Conservation (phyloP, 1,140 invertebrate genomes). For the Scaptomyza pallida region DNA sequence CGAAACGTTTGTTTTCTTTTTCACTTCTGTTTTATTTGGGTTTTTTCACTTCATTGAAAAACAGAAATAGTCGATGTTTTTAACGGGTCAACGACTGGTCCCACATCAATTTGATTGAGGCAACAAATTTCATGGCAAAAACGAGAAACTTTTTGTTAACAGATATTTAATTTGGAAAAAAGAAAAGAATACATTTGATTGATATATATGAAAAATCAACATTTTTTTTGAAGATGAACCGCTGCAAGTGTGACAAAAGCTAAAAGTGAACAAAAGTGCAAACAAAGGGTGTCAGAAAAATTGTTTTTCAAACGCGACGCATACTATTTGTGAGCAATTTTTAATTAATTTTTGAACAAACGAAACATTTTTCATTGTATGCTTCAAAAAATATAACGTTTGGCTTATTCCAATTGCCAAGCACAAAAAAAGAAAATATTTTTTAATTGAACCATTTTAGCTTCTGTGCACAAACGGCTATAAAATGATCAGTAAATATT, state of each 20-base stretch:
- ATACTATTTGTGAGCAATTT: too few species aligned
- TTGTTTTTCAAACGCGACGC: too few species aligned
- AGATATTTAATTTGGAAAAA: constrained; percentile 24
- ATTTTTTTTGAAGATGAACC: not conserved
- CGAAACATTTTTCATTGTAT: not conserved
- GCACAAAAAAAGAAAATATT: not conserved
- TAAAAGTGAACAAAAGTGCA: constrained; percentile 1
- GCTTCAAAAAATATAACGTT: not conserved
- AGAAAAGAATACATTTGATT: constrained; percentile 18
- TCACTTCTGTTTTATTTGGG: not conserved
- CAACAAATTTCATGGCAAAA: constrained; percentile 1
- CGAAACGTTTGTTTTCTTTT: constrained; percentile 21
- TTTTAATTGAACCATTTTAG: not conserved
- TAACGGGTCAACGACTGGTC: constrained; percentile 13
- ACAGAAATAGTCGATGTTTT: constrained; percentile 14
- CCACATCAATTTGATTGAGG: constrained; percentile 43
- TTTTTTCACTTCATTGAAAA: constrained; percentile 34
- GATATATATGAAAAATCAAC: constrained; percentile 20
- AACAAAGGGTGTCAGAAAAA: not conserved
- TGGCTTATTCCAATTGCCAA: not conserved
- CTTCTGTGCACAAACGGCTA: not conserved
- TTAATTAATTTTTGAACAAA: too few species aligned
- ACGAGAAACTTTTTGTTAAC: constrained; percentile 26
- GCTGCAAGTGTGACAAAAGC: not conserved
- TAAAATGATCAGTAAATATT: not conserved